Conservation (phyloP, 2,888 invertebrate species). For the Syrphus vitripennis region DNA sequence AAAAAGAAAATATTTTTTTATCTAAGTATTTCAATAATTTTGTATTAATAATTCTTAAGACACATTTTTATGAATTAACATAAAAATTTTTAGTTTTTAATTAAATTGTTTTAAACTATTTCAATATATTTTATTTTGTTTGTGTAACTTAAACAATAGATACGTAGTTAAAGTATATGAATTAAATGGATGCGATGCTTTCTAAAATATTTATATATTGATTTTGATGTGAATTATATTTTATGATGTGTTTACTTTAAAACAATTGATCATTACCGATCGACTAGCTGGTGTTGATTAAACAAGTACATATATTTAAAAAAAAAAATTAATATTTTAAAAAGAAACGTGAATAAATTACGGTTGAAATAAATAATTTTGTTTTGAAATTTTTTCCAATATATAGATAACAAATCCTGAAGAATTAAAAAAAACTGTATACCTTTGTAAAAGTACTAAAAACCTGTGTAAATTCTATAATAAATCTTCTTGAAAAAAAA, state of each 20-base stretch:
- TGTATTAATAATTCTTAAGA: slow-evolving; percentile 47
- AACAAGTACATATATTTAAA: no score
- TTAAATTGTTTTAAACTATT: slow-evolving; percentile 7
- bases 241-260: slow-evolving; percentile 14
- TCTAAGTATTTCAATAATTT: slow-evolving; percentile 27
- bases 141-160: slow-evolving; percentile 16
- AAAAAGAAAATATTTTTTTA: slow-evolving; percentile 2
- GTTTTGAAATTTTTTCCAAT: no score
- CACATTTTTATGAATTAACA: slow-evolving; percentile 48
- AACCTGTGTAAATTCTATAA: no score
- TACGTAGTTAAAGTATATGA: slow-evolving; percentile 34
- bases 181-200: slow-evolving; percentile 46
- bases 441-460: no score
- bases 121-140: slow-evolving; percentile 16
- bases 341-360: no score
- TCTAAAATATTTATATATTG: slow-evolving; percentile 17
- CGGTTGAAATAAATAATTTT: no score
- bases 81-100: slow-evolving; percentile 3
- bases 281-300: not conserved
- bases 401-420: no score
- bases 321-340: no score
- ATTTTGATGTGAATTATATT: slow-evolving; percentile 4
- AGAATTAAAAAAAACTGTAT: no score
- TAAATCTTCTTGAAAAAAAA: not conserved
- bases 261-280: slow-evolving; percentile 20